phyloP scores from a whole-genome alignment of 23 tunicate genomes.

The Botrylloides violaceus region DNA sequence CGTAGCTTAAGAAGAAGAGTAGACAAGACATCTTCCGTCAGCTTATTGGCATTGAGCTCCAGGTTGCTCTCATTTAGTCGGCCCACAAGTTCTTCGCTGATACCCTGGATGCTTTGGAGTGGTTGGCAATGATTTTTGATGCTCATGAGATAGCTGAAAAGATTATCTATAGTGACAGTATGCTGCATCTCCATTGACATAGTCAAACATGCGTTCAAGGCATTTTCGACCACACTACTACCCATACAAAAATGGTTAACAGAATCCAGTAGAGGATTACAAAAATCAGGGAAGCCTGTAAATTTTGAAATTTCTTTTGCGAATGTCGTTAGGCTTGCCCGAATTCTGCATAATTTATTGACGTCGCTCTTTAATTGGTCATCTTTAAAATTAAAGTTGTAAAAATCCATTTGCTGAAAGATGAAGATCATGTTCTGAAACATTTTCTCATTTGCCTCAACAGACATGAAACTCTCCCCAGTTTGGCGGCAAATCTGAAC shows the following conservation, averaged over 20 bases:
- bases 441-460: background rate
- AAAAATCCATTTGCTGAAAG: background rate
- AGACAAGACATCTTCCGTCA: background rate
- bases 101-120: background rate
- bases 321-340: background rate
- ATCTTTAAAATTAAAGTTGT: background rate
- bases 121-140: background rate
- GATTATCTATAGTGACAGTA: background rate
- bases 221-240: background rate
- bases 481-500: background rate
- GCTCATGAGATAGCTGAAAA: background rate
- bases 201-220: background rate
- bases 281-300: constrained; percentile 1
- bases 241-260: background rate
- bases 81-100: background rate
- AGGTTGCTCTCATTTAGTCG: too few species aligned
- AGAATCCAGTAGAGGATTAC: constrained; percentile 12
- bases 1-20: constrained; percentile 2
- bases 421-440: background rate
- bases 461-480: background rate
- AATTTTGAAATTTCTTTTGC: background rate
- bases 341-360: background rate
- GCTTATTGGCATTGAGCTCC: background rate
- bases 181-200: background rate
- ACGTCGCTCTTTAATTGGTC: background rate